Percentiles rank a stretch among this genome's conserved stretches.
Conservation (phyloP, 1,140 invertebrate genomes). For the Eriocheir sinensis region DNA sequence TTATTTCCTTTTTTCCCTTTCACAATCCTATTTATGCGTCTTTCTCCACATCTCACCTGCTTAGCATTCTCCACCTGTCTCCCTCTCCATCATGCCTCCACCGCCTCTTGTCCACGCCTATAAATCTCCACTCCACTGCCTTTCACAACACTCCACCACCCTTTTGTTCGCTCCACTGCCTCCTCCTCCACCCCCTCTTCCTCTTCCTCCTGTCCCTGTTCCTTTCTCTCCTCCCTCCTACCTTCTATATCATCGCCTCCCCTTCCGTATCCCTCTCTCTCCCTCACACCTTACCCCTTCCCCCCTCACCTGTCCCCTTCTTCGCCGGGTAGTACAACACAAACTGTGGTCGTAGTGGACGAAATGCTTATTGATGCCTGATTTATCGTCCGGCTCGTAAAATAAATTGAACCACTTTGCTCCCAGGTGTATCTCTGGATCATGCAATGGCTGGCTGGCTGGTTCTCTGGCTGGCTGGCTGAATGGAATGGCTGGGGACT, state of each 20-base stretch:
- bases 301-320: too few species aligned
- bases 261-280: too few species aligned
- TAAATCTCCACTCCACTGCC: not conserved
- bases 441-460: slow-evolving; percentile 2
- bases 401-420: slow-evolving; percentile 25
- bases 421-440: not conserved
- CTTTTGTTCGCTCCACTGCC: slow-evolving; percentile 6
- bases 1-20: slow-evolving; percentile 3
- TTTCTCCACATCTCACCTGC: slow-evolving; percentile 13
- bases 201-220: too few species aligned
- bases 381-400: not conserved
- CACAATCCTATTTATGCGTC: slow-evolving; percentile 3
- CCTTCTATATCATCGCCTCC: too few species aligned
- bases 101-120: not conserved
- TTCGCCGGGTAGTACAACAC: not conserved
- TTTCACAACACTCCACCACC: not conserved
- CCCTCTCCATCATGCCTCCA: not conserved
- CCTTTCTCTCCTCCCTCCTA: not conserved
- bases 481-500: not conserved
- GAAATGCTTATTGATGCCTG: not conserved
- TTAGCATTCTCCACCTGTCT: not conserved
- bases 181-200: slow-evolving; percentile 31
- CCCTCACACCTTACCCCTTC: not conserved
- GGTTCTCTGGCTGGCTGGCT: too few species aligned
- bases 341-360: not conserved